Conservation (phyloP, 1,140 invertebrate genomes). For the Monochamus saltuarius region DNA sequence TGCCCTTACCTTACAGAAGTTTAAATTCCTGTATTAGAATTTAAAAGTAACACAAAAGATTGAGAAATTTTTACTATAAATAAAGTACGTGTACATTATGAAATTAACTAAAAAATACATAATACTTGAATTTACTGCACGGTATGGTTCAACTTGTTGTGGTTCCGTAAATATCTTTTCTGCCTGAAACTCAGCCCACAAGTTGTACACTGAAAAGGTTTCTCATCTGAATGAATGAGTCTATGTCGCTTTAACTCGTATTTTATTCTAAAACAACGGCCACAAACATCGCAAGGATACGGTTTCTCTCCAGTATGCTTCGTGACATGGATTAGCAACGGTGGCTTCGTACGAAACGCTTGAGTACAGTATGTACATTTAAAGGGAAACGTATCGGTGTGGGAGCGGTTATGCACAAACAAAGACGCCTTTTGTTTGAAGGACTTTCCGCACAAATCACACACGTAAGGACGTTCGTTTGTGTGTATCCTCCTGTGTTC, state of each 20-base stretch:
- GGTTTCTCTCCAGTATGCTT: conserved; percentile 69
- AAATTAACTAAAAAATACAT: too few species aligned
- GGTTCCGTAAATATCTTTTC: conserved; percentile 56
- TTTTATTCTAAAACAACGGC: conserved; percentile 52
- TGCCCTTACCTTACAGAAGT: too few species aligned
- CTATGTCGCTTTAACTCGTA: conserved; percentile 58
- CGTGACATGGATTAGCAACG: conserved; percentile 60
- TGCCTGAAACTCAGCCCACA: conserved; percentile 54
- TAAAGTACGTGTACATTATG: too few species aligned
- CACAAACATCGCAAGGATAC: conserved; percentile 63
- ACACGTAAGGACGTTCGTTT: conserved; percentile 57
- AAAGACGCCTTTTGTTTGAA: conserved; percentile 61
- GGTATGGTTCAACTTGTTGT: conserved; percentile 52
- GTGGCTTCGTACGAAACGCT: conserved; percentile 60
- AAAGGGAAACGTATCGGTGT: conserved; percentile 59
- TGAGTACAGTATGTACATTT: conserved; percentile 64
- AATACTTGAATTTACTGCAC: too few species aligned
- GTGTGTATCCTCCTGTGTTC: conserved; percentile 53
- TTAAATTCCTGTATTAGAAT: too few species aligned
- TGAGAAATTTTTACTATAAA: too few species aligned
- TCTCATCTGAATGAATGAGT: conserved; percentile 56
- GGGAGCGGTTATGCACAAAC: conserved; percentile 57
- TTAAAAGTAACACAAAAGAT: too few species aligned
- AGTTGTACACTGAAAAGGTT: conserved; percentile 54
- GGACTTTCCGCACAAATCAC: conserved; percentile 59